These are phyloP conservation scores for Cossypha polioptera DNA, from an alignment of 2,797 vertebrate genomes.

Conservation along the genomic window DNA sequence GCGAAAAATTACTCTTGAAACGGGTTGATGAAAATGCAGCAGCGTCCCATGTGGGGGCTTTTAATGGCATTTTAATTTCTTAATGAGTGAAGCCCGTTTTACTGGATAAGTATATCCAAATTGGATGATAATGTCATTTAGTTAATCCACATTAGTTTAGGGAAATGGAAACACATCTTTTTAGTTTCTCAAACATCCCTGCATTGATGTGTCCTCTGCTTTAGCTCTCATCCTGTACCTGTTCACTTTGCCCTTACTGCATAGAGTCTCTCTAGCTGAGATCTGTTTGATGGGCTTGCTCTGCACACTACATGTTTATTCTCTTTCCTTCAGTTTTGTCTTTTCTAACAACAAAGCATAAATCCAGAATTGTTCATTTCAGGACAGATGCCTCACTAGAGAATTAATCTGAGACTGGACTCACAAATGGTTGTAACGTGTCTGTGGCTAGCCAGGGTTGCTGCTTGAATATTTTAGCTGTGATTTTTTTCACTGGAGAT, in stretches of 20 bases:
- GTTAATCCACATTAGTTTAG: not conserved
- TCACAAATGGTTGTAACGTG: not conserved
- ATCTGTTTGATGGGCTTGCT: not conserved
- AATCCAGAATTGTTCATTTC: not conserved
- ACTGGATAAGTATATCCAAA: constrained; percentile 26
- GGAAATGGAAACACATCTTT: constrained; percentile 20
- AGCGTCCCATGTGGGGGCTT: not conserved
- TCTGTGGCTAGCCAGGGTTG: not conserved
- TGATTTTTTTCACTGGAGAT: not conserved
- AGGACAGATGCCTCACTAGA: not conserved
- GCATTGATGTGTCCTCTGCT: not conserved
- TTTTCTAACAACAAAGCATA: not conserved
- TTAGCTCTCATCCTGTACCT: not conserved
- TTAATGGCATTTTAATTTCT: constrained; percentile 17
- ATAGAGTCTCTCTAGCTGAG: not conserved
- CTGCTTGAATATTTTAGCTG: not conserved
- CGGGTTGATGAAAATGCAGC: not conserved
- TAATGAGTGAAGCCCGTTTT: constrained; percentile 8
- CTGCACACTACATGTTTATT: not conserved
- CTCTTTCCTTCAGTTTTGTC: not conserved
- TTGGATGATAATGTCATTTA: not conserved
- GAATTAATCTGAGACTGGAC: not conserved
- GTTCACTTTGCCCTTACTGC: not conserved
- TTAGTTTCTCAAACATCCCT: not conserved
- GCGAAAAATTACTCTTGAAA: not conserved